phyloP scores from a whole-genome alignment of 2,888 invertebrate genomes.

The Ceramica pisi region DNA sequence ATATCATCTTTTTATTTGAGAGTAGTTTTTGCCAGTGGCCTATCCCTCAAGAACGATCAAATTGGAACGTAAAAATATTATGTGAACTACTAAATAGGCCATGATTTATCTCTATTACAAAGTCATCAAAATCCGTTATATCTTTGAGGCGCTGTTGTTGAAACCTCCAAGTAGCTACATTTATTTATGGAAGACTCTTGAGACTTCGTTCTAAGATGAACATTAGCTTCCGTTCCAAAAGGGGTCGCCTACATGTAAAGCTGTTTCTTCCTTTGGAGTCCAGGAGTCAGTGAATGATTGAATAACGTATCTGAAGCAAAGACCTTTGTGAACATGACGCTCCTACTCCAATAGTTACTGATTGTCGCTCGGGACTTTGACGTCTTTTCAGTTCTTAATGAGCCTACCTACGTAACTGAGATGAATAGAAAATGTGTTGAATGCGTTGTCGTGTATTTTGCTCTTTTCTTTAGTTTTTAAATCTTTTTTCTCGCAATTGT shows the following conservation, averaged over 20 bases:
- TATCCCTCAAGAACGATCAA: too few relatives aligned
- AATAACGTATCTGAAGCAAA: slow-evolving; percentile 11
- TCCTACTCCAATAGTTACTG: slow-evolving; percentile 15
- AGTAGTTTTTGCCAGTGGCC: background rate
- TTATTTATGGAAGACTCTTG: slow-evolving; percentile 3
- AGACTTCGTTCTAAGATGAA: background rate
- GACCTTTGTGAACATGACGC: slow-evolving; percentile 9
- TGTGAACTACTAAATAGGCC: too few relatives aligned
- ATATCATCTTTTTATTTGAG: background rate
- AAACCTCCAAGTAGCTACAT: background rate
- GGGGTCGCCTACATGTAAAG: slow-evolving; percentile 6
- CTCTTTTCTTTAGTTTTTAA: background rate
- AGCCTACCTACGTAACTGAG: slow-evolving; percentile 4
- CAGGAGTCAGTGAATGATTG: slow-evolving; percentile 9
- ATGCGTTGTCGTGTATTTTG: background rate
- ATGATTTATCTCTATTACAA: background rate
- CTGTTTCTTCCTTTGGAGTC: slow-evolving; percentile 1
- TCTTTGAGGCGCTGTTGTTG: background rate
- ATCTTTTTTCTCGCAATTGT: background rate
- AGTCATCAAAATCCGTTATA: background rate
- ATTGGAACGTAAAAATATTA: too few relatives aligned
- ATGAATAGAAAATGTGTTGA: slow-evolving; percentile 16
- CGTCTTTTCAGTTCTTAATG: slow-evolving; percentile 17
- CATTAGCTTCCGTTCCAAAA: slow-evolving; percentile 7
- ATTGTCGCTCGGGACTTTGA: background rate